Evolutionary conservation across 2,888 invertebrate genomes (phyloP), one percentile per base, ranked within the genome.

Genomic region (Allophyes oxyacanthae): DNA sequence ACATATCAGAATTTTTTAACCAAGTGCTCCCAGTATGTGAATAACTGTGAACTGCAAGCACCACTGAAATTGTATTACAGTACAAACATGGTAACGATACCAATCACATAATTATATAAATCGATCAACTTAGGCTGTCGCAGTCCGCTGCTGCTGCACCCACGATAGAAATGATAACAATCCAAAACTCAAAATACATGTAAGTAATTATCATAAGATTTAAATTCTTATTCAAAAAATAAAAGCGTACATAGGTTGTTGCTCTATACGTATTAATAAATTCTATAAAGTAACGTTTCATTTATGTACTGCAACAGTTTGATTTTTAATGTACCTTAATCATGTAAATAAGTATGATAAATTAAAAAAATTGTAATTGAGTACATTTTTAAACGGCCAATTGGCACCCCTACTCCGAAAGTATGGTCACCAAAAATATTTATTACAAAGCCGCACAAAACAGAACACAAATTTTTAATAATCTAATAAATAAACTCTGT

Each of bases 331-430:
- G 52, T 34, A 61, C 14, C 44, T 59, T 62, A 36, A 56, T 50
- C 49, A 59, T 73, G 73, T 74, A 74, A 65, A 74, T 73, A 73
- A 20, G 56, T 63, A 62, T 15, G 54, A 52, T 55, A 37, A 51
- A 25, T 9, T n/a, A n/a, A 41, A 55, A 61, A 60, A 30, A 53
- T 57, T 60, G 42, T 62, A 58, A 49, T 61, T 61, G 51, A 65
- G 59, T 64, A 62, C 48, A 71, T 65, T 64, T 68, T 41, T 57
- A 49, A 70, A 57, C 46, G 30, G 45, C 42, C 26, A 48, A 53
- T 53, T 62, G 64, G 51, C 37, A 57, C 58, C 36, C 20, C 20
- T 20, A 20, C 20, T 2, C 20, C 2, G 4, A 20, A 20, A n/a
- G n/a, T n/a, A n/a, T n/a, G 20, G 20, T 20, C 20, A 20, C 20